These are phyloP conservation scores for Diceros bicornis DNA, from an alignment of 2,797 vertebrate species.

Conservation along the genomic window DNA sequence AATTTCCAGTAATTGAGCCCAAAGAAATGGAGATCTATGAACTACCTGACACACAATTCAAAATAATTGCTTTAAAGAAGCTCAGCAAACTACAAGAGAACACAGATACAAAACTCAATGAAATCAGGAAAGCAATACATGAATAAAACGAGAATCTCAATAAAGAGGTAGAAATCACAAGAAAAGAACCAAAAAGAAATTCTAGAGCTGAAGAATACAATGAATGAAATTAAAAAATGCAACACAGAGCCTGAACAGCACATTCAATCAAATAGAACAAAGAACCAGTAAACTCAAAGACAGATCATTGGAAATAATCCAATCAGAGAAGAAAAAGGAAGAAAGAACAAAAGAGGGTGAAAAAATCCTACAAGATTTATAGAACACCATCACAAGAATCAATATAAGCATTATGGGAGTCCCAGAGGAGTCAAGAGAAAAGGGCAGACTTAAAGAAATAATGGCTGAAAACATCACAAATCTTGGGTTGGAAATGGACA, in stretches of 20 bases:
- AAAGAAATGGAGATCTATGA: background rate
- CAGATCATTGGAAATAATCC: background rate
- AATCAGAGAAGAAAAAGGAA: background rate
- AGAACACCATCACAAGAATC: background rate
- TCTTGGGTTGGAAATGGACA: background rate
- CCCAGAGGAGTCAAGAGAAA: background rate
- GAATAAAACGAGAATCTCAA: background rate
- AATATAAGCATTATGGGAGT: background rate
- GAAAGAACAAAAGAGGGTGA: background rate
- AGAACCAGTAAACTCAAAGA: background rate
- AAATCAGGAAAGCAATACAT: background rate
- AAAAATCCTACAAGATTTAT: background rate
- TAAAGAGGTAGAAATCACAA: background rate
- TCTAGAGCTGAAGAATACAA: background rate
- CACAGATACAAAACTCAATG: background rate
- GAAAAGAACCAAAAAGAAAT: background rate
- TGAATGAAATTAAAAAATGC: background rate
- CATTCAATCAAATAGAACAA: background rate
- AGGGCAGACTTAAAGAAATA: background rate
- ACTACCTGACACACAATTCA: conserved; percentile 1
- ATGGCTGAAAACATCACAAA: background rate
- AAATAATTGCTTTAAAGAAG: conserved; percentile 8
- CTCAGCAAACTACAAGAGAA: background rate
- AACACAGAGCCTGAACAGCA: background rate
- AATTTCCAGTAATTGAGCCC: background rate